These are phyloP conservation scores for Acropora yongei DNA, from an alignment of 64 coral and sea anemone genomes.

Conservation along the genomic window DNA sequence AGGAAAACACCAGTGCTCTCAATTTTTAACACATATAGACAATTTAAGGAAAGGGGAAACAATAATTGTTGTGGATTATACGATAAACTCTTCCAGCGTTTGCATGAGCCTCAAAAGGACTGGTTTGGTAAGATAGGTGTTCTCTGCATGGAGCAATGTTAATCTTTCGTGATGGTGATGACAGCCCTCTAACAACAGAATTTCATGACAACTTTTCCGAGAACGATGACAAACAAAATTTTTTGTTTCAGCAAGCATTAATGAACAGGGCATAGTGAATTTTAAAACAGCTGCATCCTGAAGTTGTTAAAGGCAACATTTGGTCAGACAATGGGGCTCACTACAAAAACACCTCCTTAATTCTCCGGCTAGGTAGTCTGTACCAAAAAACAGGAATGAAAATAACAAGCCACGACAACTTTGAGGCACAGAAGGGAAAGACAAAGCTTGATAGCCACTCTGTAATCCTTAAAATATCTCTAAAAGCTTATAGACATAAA, in stretches of 20 bases:
- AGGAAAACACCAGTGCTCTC: conserved; percentile 33
- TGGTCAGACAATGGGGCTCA: conserved; percentile 72
- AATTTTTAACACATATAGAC: conserved; percentile 27
- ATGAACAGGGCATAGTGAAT: conserved; percentile 35
- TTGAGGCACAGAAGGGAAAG: conserved; percentile 75
- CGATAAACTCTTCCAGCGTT: conserved; percentile 41
- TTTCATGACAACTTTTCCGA: conserved; percentile 52
- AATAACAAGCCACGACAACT: conserved; percentile 23
- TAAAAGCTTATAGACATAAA: background rate
- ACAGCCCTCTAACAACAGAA: conserved; percentile 36
- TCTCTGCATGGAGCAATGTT: conserved; percentile 58
- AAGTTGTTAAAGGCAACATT: background rate
- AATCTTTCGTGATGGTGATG: conserved; percentile 2
- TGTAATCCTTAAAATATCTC: conserved; percentile 61
- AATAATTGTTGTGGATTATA: conserved; percentile 20
- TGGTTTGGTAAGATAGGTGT: conserved; percentile 62
- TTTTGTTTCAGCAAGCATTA: conserved; percentile 49
- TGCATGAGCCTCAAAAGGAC: conserved; percentile 42
- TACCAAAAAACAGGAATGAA: conserved; percentile 28
- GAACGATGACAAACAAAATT: conserved; percentile 63
- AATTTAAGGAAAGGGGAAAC: conserved; percentile 23
- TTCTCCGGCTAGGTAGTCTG: conserved; percentile 37
- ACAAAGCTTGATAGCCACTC: conserved; percentile 67
- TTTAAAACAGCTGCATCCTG: conserved; percentile 23
- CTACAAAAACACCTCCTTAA: conserved; percentile 58